Evolutionary conservation across 2,113 vertebrate species (phyloP), one percentile per base, ranked within the genome.

Genomic region (Riparia riparia): DNA sequence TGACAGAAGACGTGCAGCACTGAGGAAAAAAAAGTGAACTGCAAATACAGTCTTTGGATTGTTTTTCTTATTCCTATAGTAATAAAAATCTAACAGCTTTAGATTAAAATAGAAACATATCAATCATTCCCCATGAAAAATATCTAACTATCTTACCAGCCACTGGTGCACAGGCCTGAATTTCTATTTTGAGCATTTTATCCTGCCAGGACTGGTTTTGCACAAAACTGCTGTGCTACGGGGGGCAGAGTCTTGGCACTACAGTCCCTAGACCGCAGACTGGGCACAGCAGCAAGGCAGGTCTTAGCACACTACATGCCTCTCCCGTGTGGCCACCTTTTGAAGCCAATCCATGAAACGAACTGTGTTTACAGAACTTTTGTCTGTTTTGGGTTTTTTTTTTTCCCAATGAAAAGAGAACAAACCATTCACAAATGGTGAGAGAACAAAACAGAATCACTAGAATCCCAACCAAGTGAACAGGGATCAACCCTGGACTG

Each of bases 241-340:
- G 18, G 17, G 22, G 9, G 13, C 31, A 77, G 41, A 83, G 15
- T 32, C 44, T 50, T n/a, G 25, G 17, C 17, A 51, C 10, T 60
- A 37, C 22, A 60, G 11, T 41, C 25, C 14, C 22, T 22, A 21
- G 28, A 17, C 6, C 41, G 14, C 72, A 0, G 37, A 32, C 26
- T 12, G 16, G 25, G 34, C 3, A 11, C 15, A 76, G 25, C 3
- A 53, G 44, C 18, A 64, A 86, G n/a, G 31, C 24, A 83, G 15
- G 18, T 28, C 29, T 77, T 11, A 8, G 39, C 1, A 3, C 6
- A 8, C 7, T 8, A 26, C 0, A 2, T 0, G 0, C 5, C 12
- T 9, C n/a, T 87, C 32, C 54, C 39, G 10, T 17, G 16, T 7
- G 2, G 45, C 6, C 8, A 34, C 50, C 13, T 49, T 41, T 17